Base-by-base conservation (phyloP, 2,797 vertebrate species). In the Syngnathus acus region DNA sequence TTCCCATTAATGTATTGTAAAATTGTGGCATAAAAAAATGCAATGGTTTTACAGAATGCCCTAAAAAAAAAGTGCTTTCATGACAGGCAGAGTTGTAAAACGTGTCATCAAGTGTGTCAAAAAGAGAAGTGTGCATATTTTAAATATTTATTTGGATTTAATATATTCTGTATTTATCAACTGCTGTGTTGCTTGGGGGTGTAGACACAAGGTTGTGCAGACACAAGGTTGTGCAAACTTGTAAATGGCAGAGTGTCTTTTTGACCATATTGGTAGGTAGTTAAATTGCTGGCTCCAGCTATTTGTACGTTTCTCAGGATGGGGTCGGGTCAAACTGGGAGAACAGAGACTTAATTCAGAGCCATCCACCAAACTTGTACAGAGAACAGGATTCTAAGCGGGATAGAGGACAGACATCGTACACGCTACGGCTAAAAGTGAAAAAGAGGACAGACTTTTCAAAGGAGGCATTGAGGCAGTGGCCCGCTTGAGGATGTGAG, bases 281-380 rank as follows among this genome's bases (percentile, higher is more conserved):
- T 76, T 69, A 70, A 84, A 80, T 69, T 68, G 65, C 57, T 72
- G 73, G 65, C 81, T 78, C 69, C 65, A 74, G 72, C 71, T 71
- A 80, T 77, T 66, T 72, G 75, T 59, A 66, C 72, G 76, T 63
- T 71, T 71, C 67, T 67, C 69, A 71, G 67, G 64, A 72, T 65
- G 39, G 65, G 75, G 72, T 80, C 62, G 65, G 70, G 60, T 68
- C 68, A 55, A 76, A 76, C 68, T 67, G 16, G 10, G 68, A 76
- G 68, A 83, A 88, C 73, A 78, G 78, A 75, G 74, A 64, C 58
- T 62, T 67, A 64, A 78, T 78, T 85, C 74, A 87, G 74, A 76
- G 55, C 32, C 37, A 53, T 43, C 47, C 64, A 65, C 40, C 2
- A 6, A 68, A 69, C 68, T 71, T 0, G 1, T 67, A 60, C 70